Conservation (phyloP, 1,140 invertebrate genomes). For the Drosophila prosaltans region DNA sequence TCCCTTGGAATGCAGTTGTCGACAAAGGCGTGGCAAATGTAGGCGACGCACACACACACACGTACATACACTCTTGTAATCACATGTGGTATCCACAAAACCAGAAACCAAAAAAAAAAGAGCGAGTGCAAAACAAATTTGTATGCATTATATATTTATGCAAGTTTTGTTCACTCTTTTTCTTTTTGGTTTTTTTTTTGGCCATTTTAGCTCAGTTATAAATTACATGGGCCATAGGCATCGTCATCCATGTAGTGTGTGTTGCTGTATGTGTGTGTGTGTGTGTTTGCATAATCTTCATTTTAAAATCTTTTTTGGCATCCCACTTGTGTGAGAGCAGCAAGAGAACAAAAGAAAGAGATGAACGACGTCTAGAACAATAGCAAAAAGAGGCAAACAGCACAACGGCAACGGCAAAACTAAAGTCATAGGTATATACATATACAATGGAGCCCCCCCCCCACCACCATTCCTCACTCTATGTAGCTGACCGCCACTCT, state of each 20-base stretch:
- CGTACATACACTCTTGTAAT: conserved; percentile 16
- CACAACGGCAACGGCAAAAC: conserved; percentile 13
- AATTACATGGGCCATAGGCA: conserved; percentile 69
- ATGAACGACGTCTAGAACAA: conserved; percentile 59
- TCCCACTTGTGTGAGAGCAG: conserved; percentile 54
- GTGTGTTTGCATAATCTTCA: conserved; percentile 70
- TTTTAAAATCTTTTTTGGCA: conserved; percentile 73
- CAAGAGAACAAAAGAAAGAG: not conserved
- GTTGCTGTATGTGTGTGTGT: conserved; percentile 34
- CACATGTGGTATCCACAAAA: conserved; percentile 34
- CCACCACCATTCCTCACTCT: not conserved
- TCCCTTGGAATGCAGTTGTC: conserved; percentile 72
- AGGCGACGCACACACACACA: conserved; percentile 13
- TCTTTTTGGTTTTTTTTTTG: conserved; percentile 33
- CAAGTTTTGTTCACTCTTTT: conserved; percentile 26
- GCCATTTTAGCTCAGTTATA: conserved; percentile 78
- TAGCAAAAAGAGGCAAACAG: conserved; percentile 47
- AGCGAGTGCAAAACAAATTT: conserved; percentile 64
- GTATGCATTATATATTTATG: conserved; percentile 63
- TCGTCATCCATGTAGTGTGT: conserved; percentile 19
- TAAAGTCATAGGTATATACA: not conserved
- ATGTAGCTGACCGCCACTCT: conserved; percentile 63
- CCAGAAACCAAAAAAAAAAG: conserved; percentile 24
- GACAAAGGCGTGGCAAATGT: conserved; percentile 26
- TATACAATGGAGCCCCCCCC: not conserved